These are phyloP conservation scores for Lutjanus campechanus DNA, from an alignment of 2,797 vertebrate species.

Conservation along the genomic window DNA sequence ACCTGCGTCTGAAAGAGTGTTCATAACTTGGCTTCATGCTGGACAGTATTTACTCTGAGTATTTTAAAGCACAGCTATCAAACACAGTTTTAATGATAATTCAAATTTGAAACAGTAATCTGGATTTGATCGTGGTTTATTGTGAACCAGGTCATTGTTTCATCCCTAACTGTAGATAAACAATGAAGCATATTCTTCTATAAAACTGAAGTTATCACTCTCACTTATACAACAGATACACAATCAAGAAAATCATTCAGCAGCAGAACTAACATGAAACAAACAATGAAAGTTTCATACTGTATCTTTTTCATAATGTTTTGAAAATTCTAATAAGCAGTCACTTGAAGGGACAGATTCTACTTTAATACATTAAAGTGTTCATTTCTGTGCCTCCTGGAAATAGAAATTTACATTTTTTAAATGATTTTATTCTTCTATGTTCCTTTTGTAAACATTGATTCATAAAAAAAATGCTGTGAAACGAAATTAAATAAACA, in stretches of 20 bases:
- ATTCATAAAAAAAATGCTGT: background rate
- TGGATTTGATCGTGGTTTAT: too few species aligned
- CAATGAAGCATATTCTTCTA: background rate
- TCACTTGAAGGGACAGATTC: background rate
- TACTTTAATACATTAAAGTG: background rate
- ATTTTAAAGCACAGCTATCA: too few species aligned
- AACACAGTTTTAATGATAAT: too few species aligned
- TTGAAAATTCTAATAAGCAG: background rate
- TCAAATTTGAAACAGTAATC: too few species aligned
- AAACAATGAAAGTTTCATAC: background rate
- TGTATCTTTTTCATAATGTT: background rate
- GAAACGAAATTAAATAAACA: slow-evolving; percentile 41
- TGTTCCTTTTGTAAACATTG: slow-evolving; percentile 37
- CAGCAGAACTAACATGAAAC: background rate
- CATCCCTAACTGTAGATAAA: background rate
- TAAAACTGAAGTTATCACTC: background rate
- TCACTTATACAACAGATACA: background rate
- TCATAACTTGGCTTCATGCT: too few species aligned
- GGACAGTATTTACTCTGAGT: too few species aligned
- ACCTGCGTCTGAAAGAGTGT: too few species aligned
- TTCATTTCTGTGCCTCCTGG: slow-evolving; percentile 38
- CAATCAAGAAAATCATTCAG: background rate
- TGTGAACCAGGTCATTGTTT: too few species aligned
- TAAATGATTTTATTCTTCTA: slow-evolving; percentile 6
- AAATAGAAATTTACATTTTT: background rate